A percentile compares a stretch with the other conserved stretches of the same genome.
phyloP scores from a whole-genome alignment of 2,888 invertebrate species.

The Agonopterix heracliana region DNA sequence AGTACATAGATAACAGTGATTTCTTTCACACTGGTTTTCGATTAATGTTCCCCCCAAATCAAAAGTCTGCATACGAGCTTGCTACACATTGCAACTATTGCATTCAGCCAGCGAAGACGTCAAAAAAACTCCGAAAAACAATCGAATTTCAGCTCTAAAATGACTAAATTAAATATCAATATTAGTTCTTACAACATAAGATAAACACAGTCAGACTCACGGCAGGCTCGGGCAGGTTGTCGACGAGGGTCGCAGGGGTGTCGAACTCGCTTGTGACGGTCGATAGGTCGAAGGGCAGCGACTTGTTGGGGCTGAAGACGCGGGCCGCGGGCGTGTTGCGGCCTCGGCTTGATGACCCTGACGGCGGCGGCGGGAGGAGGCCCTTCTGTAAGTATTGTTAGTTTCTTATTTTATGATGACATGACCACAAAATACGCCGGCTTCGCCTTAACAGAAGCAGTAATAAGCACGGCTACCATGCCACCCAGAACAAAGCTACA shows the following conservation, averaged over 20 bases:
- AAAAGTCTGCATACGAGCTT: too few relatives aligned
- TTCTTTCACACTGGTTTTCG: too few relatives aligned
- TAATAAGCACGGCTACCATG: neutral
- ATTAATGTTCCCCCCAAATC: too few relatives aligned
- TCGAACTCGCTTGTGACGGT: conserved; percentile 47
- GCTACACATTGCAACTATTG: too few relatives aligned
- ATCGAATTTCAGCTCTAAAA: too few relatives aligned
- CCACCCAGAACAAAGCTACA: neutral
- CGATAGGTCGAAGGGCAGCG: conserved; percentile 51
- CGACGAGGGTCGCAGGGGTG: conserved; percentile 38
- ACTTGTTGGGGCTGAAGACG: conserved; percentile 52
- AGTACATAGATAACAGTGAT: too few relatives aligned
- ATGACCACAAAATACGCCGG: neutral
- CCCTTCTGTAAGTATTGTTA: conserved; percentile 45
- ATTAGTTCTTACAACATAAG: neutral
- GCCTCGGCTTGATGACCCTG: conserved; percentile 44
- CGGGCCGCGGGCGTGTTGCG: conserved; percentile 45
- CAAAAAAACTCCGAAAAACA: too few relatives aligned
- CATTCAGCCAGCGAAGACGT: too few relatives aligned
- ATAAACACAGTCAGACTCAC: conserved; percentile 25
- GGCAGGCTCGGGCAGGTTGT: conserved; percentile 43
- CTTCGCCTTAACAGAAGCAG: neutral
- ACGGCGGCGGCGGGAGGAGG: conserved; percentile 62
- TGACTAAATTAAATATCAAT: too few relatives aligned
- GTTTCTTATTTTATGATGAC: neutral